Conservation (phyloP, 2,113 vertebrate species). For the Pundamilia nyererei region DNA sequence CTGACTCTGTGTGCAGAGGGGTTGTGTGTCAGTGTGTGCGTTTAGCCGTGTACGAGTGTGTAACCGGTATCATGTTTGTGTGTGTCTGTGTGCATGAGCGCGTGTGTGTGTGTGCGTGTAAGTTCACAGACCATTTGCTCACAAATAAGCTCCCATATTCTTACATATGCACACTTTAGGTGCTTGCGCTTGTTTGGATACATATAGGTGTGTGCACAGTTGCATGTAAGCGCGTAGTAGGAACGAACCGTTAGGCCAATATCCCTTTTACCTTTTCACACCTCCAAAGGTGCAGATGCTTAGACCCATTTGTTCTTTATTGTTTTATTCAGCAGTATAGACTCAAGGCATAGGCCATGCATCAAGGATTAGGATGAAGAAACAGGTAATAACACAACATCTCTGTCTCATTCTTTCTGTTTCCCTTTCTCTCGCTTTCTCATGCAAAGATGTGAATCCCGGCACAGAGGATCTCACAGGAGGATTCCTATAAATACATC, state of each 20-base stretch:
- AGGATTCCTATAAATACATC: constrained; percentile 71
- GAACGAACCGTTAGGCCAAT: neutral
- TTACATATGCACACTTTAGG: neutral
- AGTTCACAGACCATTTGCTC: neutral
- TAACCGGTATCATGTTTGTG: neutral
- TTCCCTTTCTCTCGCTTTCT: neutral
- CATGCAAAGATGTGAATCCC: constrained; percentile 40
- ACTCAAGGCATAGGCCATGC: constrained; percentile 14
- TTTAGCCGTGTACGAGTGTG: neutral
- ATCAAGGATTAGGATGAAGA: constrained; percentile 48
- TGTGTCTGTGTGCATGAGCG: neutral
- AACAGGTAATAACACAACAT: constrained; percentile 21
- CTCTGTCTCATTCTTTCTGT: neutral
- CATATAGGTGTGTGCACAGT: neutral
- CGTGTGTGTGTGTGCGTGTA: neutral
- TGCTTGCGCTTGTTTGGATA: neutral
- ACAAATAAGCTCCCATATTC: neutral
- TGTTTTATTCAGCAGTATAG: constrained; percentile 58
- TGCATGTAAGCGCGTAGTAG: neutral
- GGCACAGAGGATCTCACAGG: constrained; percentile 48
- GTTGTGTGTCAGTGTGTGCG: constrained; percentile 14
- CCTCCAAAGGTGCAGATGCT: constrained; percentile 41
- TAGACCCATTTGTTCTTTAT: constrained; percentile 32
- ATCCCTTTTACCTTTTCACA: constrained; percentile 21
- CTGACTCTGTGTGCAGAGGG: constrained; percentile 30